Base-by-base conservation (phyloP, 1,140 invertebrate species). In the Solen grandis region DNA sequence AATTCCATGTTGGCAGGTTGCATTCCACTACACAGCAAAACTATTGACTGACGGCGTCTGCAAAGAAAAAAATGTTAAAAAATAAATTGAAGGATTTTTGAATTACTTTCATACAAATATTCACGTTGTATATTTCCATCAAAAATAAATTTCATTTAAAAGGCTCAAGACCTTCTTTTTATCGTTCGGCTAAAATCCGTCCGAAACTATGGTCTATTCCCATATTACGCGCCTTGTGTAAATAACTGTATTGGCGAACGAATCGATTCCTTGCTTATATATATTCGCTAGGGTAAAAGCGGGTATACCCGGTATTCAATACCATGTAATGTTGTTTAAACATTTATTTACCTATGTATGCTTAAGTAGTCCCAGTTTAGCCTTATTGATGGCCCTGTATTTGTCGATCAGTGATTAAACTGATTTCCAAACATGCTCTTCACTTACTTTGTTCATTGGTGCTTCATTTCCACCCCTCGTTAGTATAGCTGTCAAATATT, bases 311-410 rank as follows among this genome's bases (percentile, higher is more conserved):
- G 27, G 35, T n/a, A 38, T 60, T 73, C 31, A 60, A 73, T 38
- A 38, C n/a, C 3, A 57, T 41, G 55, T 13, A 57, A 33, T 55
- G 31, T 73, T 73, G 55, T 73, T 73, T 36, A 73, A 73, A 73
- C 55, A 73, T 73, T 72, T 73, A 73, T 73, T 60, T 66, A 78
- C 75, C 54, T 62, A 68, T 59, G 52, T 50, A 46, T 8, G 19
- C 19, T 46, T 19, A 46, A 46, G 41, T 46, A 46, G 41, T 8
- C 41, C 41, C n/a, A n/a, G n/a, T 46, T 46, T 19, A 8, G 19
- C 41, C 19, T 46, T 19, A 46, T 19, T 10, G 41, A 46, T 19
- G 8, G 41, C 19, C 19, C 41, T 10, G 8, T 46, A 46, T 19
- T 46, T 46, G 41, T 46, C 19, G 8, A 46, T 46, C 8, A 10